Conservation (phyloP, 2,797 vertebrate genomes). For the Arremon brunneinucha region DNA sequence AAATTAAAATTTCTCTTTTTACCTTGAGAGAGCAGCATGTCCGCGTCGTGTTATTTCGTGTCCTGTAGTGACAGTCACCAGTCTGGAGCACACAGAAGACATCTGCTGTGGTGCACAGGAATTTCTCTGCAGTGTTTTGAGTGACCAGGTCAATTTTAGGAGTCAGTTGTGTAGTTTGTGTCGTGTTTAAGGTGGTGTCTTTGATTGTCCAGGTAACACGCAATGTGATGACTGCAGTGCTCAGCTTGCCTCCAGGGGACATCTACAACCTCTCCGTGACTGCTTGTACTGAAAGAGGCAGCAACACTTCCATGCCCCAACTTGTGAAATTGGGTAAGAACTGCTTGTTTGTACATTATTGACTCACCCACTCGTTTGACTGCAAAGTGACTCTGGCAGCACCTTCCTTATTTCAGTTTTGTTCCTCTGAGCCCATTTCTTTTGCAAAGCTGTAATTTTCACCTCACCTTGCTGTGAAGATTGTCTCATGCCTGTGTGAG, state of each 20-base stretch:
- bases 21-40: neutral
- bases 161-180: neutral
- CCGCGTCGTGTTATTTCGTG: rapidly evolving
- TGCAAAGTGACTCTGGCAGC: neutral
- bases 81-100: neutral
- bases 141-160: neutral
- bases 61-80: neutral
- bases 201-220: slow-evolving; percentile 83
- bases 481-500: neutral
- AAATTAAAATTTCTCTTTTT: neutral
- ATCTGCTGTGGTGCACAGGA: neutral
- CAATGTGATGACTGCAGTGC: slow-evolving; percentile 85
- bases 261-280: slow-evolving; percentile 96
- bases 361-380: neutral
- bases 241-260: slow-evolving; percentile 90
- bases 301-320: slow-evolving; percentile 85
- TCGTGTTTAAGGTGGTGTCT: neutral
- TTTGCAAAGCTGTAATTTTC: neutral
- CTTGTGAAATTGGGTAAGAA: slow-evolving; percentile 90
- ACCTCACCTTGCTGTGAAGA: neutral
- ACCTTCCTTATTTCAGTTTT: neutral
- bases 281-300: slow-evolving; percentile 89
- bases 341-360: neutral
- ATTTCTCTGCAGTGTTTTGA: neutral
- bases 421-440: neutral